Base-by-base conservation (phyloP, 2,797 vertebrate genomes). In the Parambassis ranga region DNA sequence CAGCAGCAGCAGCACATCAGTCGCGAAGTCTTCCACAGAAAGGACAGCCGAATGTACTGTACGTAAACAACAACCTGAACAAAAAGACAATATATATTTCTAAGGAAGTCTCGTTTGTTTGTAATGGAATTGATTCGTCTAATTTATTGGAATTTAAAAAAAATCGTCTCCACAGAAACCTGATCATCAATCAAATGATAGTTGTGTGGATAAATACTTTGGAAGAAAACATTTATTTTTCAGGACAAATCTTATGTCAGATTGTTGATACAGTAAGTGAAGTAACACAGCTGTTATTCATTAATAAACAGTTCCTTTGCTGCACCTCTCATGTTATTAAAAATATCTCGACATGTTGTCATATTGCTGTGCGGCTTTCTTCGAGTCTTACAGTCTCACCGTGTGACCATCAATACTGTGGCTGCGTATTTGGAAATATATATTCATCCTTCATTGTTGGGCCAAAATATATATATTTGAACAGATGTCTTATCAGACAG, bases 381-480 rank as follows among this genome's bases (percentile, higher is more conserved):
- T n/a, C 66, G 6, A 19, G 13, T 37, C 61, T 27, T 14, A 27
- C n/a, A n/a, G n/a, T n/a, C n/a, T n/a, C n/a, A n/a, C n/a, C n/a
- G n/a, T n/a, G n/a, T n/a, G n/a, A n/a, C n/a, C n/a, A n/a, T n/a
- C 50, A 47, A 71, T 24, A 28, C 38, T 43, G 42, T 15, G 4
- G 62, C 41, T 64, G 42, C 71, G 62, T 24, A 38, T 61, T 48
- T 78, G 68, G 69, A 88, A 88, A 84, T 87, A 88, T 88, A 83
- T 84, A 85, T 62, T 61, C n/a, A 72, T 80, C 75, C 69, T 87
- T 86, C 83, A 82, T 85, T 75, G 32, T 46, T 69, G 72, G 75
- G 62, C 38, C 82, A 86, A 82, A n/a, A n/a, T n/a, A 84, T 65
- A 80, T 42, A 79, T 59, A 68, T 58, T 33, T 65, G 24, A 82